Base-by-base conservation (phyloP, 1,140 invertebrate species). In the Oncopeltus fasciatus region DNA sequence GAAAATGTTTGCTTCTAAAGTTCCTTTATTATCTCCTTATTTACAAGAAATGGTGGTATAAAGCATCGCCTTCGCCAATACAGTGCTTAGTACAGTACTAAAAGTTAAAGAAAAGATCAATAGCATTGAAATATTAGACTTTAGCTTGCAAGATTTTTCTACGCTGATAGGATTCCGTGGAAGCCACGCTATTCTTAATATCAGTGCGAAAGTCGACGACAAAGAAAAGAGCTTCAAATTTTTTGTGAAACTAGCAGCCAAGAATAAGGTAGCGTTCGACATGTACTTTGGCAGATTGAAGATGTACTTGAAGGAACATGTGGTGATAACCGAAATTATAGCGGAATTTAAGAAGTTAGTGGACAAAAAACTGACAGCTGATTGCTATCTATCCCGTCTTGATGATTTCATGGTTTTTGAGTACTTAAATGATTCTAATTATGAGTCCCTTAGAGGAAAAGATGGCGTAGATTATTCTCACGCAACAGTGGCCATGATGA, bases 311-410 rank as follows among this genome's bases (percentile, higher is more conserved):
- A 62, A 62, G 44, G 61, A 62, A 43, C 61, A 62, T 26, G 49
- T 62, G 2, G 14, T 62, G 9, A 33, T 62, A n/a, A 57, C 61
- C 1, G 38, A 46, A 2, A 1, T 62, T 0, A 11, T 56, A 8
- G 33, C 56, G 28, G 51, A 56, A 24, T 31, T 62, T 18, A 49
- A 57, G 14, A 21, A 27, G 3, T 20, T 21, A 26, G 2, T 56
- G 3, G 31, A 12, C 0, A 31, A 44, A 31, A 62, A 62, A 57
- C 16, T 62, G 24, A 62, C 61, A 1, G 49, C 61, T 27, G 51
- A 62, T 9, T 62, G 61, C 61, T 62, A 62, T 51, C 33, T 62
- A 1, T 56, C 61, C 14, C 26, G 33, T 29, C 20, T 62, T 20
- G 18, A 62, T 16, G 33, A 44, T 14, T 56, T 62, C 29, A 43